Conservation (phyloP, 2,113 vertebrate genomes). For the Cichladusa arquata region DNA sequence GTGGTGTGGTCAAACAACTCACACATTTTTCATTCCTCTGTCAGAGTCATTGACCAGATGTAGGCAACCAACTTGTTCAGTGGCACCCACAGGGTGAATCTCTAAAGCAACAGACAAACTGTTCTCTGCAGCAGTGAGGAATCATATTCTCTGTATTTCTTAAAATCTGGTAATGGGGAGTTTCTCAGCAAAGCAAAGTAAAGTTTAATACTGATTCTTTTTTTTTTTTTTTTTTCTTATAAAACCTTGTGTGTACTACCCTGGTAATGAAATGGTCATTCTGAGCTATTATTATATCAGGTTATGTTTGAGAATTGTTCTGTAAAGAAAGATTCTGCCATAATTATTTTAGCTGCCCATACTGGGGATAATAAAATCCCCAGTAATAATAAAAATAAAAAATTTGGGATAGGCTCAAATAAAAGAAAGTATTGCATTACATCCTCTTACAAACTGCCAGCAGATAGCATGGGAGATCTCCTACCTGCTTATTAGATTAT, state of each 20-base stretch:
- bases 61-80: background rate
- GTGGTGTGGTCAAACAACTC: background rate
- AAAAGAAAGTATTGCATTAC: background rate
- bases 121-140: background rate
- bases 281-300: background rate
- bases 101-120: background rate
- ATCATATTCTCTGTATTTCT: background rate
- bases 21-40: background rate
- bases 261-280: background rate
- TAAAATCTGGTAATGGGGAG: background rate
- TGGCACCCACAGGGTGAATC: background rate
- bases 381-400: no score
- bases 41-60: background rate
- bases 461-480: background rate
- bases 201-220: background rate
- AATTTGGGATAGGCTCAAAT: background rate
- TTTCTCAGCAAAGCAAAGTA: background rate
- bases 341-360: background rate
- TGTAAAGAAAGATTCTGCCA: background rate
- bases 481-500: background rate
- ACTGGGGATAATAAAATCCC: no score
- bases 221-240: no score
- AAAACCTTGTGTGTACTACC: no score
- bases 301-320: background rate
- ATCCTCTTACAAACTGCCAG: background rate